A percentile compares a stretch with the other conserved stretches of the same genome.
These are phyloP conservation scores for Pocillopora damicornis DNA, from an alignment of 64 coral and sea anemone species.

Conservation along the genomic window DNA sequence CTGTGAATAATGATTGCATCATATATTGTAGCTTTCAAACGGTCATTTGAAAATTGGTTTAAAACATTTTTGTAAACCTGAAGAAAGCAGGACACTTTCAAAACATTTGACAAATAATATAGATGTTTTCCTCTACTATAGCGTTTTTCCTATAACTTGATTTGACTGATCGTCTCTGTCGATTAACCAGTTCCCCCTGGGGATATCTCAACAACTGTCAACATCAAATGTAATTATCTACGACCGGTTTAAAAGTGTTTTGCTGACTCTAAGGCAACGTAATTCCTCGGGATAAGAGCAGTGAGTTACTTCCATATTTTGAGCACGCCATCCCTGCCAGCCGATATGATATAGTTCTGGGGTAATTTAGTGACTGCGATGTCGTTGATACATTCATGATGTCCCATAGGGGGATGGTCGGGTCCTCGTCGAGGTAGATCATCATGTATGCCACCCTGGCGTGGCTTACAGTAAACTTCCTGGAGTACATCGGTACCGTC, in stretches of 20 bases:
- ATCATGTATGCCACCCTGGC: conserved; percentile 77
- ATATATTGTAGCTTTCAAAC: background rate
- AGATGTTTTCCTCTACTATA: background rate
- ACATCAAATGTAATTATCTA: too few relatives aligned
- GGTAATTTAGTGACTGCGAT: conserved; percentile 75
- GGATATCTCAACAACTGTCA: too few relatives aligned
- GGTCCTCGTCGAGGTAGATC: conserved; percentile 90
- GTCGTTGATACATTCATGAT: conserved; percentile 98
- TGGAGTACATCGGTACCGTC: conserved; percentile 95
- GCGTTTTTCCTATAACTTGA: background rate
- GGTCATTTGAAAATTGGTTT: background rate
- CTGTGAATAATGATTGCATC: background rate
- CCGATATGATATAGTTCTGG: conserved; percentile 91
- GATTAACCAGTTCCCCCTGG: background rate
- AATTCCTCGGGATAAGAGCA: background rate
- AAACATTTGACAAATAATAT: background rate
- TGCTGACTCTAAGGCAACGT: too few relatives aligned
- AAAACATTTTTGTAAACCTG: background rate
- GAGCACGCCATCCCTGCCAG: conserved; percentile 85
- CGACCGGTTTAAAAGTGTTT: too few relatives aligned
- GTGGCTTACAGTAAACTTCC: conserved; percentile 83
- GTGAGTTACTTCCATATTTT: conserved; percentile 94
- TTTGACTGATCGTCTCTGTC: background rate
- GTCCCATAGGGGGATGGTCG: conserved; percentile 83
- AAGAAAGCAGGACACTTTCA: background rate